Conservation (phyloP, 2,113 vertebrate species). For the Amblyornis subalaris region DNA sequence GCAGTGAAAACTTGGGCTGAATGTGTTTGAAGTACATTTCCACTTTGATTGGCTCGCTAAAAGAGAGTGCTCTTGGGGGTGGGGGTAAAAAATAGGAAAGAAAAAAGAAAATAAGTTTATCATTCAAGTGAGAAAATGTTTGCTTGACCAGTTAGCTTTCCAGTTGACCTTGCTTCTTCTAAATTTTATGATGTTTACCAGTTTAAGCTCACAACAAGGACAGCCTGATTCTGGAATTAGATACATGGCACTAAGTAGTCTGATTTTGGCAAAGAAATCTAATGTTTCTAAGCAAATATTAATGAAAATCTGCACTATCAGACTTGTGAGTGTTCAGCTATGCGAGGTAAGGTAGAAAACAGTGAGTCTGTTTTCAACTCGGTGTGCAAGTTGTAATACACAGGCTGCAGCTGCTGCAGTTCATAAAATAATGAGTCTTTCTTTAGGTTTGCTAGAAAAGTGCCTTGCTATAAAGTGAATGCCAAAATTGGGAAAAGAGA, state of each 20-base stretch:
- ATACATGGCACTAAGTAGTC: neutral
- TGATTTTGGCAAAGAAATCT: neutral
- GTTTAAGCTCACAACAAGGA: neutral
- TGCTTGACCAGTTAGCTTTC: neutral
- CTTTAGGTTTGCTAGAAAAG: neutral
- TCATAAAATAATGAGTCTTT: neutral
- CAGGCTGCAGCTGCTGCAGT: neutral
- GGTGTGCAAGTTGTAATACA: neutral
- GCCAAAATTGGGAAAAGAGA: neutral
- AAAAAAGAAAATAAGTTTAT: neutral
- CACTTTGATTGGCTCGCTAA: neutral
- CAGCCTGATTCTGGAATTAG: neutral
- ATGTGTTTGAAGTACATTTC: conserved; percentile 4
- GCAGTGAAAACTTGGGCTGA: neutral
- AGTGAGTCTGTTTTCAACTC: neutral
- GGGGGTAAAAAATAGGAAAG: neutral
- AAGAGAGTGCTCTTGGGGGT: neutral
- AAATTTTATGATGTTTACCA: neutral
- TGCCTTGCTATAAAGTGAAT: neutral
- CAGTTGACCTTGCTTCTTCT: neutral
- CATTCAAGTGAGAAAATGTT: neutral
- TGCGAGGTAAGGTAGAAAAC: neutral
- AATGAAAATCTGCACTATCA: neutral
- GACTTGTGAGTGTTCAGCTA: neutral
- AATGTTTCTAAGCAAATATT: neutral